Percentiles rank a stretch among this genome's conserved stretches.
These are phyloP conservation scores for Acropora tenuis DNA, from an alignment of 64 coral and sea anemone species.

Conservation along the genomic window DNA sequence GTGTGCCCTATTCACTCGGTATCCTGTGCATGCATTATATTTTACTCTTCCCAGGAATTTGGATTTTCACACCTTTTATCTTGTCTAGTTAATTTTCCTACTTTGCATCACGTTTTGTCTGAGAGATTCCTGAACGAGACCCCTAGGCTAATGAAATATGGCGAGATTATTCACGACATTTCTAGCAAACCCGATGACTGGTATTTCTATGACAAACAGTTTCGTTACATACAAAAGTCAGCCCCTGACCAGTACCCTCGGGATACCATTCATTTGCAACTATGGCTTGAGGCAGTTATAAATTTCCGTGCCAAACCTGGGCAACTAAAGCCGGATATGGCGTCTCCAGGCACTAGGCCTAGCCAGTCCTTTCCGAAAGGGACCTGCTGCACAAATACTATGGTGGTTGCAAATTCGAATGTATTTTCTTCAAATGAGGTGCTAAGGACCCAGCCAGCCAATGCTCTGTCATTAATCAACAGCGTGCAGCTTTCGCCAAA, in stretches of 20 bases:
- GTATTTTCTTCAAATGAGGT: neutral
- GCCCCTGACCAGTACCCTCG: neutral
- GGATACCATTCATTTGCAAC: slow-evolving; percentile 14
- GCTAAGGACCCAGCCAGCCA: neutral
- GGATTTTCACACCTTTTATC: no score
- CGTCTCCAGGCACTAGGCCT: neutral
- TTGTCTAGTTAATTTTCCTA: no score
- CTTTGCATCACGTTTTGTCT: no score
- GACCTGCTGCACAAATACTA: neutral
- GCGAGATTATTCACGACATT: no score
- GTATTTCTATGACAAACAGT: no score
- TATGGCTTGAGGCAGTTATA: slow-evolving; percentile 2
- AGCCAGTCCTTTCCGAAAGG: neutral
- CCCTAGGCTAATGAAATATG: no score
- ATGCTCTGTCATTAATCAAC: neutral
- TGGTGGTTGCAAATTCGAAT: slow-evolving; percentile 5
- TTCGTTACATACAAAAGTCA: no score
- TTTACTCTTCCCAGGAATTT: no score
- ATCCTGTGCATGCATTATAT: no score
- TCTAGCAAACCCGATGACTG: no score
- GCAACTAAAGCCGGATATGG: neutral
- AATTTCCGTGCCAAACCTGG: neutral
- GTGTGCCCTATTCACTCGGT: no score
- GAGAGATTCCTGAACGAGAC: no score
- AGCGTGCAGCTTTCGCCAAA: neutral